These are phyloP conservation scores for Morone saxatilis DNA, from an alignment of 2,113 vertebrate species.

Conservation along the genomic window DNA sequence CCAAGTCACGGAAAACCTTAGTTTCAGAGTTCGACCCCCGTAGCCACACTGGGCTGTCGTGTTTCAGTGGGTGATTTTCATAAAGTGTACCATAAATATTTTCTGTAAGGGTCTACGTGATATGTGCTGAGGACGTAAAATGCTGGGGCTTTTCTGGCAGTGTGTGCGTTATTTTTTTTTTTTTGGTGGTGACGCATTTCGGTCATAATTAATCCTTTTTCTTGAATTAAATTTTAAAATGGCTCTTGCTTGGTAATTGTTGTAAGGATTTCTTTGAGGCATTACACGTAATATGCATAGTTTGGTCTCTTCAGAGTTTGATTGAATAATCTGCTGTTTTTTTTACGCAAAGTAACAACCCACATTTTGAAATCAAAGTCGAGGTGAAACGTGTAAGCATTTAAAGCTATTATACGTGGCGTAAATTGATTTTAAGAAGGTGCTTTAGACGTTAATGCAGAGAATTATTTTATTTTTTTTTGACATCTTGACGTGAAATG, in stretches of 20 bases:
- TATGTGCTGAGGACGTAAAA: slow-evolving; percentile 15
- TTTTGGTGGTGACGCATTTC: slow-evolving; percentile 32
- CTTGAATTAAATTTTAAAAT: slow-evolving; percentile 34
- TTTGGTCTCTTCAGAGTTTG: not conserved
- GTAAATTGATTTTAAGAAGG: not conserved
- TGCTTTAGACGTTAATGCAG: not conserved
- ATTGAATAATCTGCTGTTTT: not conserved
- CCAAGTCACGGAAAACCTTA: slow-evolving; percentile 59
- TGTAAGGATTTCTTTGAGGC: not conserved
- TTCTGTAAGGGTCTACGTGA: not conserved
- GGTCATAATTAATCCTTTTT: not conserved
- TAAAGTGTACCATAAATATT: not conserved
- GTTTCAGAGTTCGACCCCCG: slow-evolving; percentile 32
- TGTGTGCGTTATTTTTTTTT: slow-evolving; percentile 29
- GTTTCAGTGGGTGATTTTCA: not conserved
- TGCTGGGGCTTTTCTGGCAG: not conserved
- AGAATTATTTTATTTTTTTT: not conserved
- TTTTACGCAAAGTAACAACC: not conserved
- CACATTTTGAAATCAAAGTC: not conserved
- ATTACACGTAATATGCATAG: not conserved
- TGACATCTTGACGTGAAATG: slow-evolving; percentile 12
- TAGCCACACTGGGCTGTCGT: slow-evolving; percentile 4
- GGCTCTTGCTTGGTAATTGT: slow-evolving; percentile 8
- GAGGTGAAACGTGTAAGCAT: not conserved
- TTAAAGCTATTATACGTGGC: not conserved